phyloP scores from a whole-genome alignment of 1,140 invertebrate genomes.

The Drosophila repleta region DNA sequence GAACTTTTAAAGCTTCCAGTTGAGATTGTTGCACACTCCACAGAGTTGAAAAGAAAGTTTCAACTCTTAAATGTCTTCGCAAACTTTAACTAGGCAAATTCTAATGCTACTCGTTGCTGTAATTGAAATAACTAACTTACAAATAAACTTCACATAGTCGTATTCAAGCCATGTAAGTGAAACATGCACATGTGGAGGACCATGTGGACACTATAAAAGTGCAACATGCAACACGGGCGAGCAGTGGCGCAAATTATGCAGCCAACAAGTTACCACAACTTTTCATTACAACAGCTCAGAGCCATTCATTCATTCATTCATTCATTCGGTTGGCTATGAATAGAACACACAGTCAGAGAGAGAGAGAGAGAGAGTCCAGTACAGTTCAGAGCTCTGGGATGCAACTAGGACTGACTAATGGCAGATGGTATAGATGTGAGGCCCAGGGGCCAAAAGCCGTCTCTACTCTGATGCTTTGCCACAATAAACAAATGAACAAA shows the following conservation, averaged over 20 bases:
- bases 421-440: constrained; percentile 14
- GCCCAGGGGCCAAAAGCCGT: constrained; percentile 16
- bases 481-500: constrained; percentile 18
- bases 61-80: too few species aligned
- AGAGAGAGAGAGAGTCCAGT: too few species aligned
- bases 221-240: constrained; percentile 35
- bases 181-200: constrained; percentile 1
- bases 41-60: too few species aligned
- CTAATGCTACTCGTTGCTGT: too few species aligned
- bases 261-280: constrained; percentile 63
- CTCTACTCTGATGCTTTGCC: constrained; percentile 33
- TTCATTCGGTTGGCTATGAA: constrained; percentile 34
- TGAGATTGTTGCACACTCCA: too few species aligned
- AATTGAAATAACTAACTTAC: background rate
- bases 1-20: too few species aligned
- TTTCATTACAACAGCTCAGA: constrained; percentile 62
- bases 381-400: too few species aligned
- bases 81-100: too few species aligned
- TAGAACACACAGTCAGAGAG: constrained; percentile 4
- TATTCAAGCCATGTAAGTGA: background rate
- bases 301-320: constrained; percentile 43
- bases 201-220: constrained; percentile 36
- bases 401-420: constrained; percentile 26
- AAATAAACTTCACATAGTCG: background rate
- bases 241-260: constrained; percentile 47